These are phyloP conservation scores for Sebastes goodei DNA, from an alignment of 2,797 vertebrate species.

Conservation along the genomic window DNA sequence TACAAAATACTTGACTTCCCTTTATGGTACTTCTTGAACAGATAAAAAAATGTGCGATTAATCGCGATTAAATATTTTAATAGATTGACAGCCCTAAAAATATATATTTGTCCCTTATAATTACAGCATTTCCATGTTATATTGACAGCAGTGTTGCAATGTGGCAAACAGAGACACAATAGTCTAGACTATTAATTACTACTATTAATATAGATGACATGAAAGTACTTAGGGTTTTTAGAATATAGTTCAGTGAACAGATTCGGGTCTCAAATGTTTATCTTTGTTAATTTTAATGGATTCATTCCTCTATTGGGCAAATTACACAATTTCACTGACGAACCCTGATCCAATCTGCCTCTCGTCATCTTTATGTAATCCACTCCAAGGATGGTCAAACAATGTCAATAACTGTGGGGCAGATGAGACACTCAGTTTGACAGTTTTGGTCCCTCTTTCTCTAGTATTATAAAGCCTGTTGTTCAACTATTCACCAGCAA, in stretches of 20 bases:
- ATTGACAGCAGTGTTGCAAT: neutral
- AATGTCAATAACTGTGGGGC: neutral
- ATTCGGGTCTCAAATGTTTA: neutral
- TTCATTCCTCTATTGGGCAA: neutral
- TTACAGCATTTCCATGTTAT: neutral
- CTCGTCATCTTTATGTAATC: neutral
- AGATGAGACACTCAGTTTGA: neutral
- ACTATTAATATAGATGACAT: neutral
- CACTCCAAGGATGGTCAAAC: neutral
- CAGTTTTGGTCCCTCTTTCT: neutral
- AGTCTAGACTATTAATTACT: neutral
- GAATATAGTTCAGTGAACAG: neutral
- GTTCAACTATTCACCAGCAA: neutral
- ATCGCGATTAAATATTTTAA: no score
- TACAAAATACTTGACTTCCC: no score
- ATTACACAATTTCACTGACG: neutral
- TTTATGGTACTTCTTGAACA: no score
- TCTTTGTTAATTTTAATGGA: neutral
- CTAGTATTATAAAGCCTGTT: neutral
- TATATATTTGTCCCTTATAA: neutral
- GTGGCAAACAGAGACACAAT: neutral
- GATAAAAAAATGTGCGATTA: no score
- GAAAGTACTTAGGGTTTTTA: neutral
- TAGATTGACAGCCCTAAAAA: no score
- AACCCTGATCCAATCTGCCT: neutral